phyloP scores from a whole-genome alignment of 2,888 invertebrate species.

The Cenopis cana region DNA sequence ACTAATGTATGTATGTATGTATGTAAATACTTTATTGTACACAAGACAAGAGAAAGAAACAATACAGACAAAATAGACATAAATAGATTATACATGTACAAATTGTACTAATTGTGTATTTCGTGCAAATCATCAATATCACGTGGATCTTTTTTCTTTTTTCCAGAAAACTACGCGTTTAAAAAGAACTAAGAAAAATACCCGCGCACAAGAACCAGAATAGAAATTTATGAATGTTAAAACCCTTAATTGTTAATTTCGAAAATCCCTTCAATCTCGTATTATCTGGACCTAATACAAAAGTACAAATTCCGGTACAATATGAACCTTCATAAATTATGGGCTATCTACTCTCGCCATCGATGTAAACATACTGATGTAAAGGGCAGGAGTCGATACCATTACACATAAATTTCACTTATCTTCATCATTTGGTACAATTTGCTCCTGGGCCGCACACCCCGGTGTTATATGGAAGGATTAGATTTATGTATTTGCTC shows the following conservation, averaged over 20 bases:
- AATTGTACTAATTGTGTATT: too few relatives aligned
- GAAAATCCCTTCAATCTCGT: conserved; percentile 4
- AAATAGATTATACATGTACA: too few relatives aligned
- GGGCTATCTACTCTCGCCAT: conserved; percentile 66
- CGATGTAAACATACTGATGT: conserved; percentile 74
- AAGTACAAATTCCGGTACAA: conserved; percentile 58
- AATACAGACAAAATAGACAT: too few relatives aligned
- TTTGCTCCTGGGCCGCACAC: conserved; percentile 62
- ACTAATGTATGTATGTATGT: too few relatives aligned
- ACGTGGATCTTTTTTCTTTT: too few relatives aligned
- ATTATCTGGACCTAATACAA: conserved; percentile 62
- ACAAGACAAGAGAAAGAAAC: too few relatives aligned
- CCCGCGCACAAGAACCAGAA: neutral
- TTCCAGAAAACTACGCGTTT: too few relatives aligned
- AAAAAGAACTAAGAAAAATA: neutral
- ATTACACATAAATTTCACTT: conserved; percentile 79
- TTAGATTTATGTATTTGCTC: conserved; percentile 38
- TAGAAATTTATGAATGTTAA: neutral
- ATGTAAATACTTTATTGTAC: too few relatives aligned
- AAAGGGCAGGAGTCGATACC: conserved; percentile 76
- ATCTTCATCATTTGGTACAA: conserved; percentile 73
- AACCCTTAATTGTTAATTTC: conserved; percentile 16
- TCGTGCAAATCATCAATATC: too few relatives aligned
- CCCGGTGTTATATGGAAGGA: conserved; percentile 33
- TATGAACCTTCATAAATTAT: conserved; percentile 68